Evolutionary conservation across 2,113 vertebrate species (phyloP).

Genomic region (Colius striatus): DNA sequence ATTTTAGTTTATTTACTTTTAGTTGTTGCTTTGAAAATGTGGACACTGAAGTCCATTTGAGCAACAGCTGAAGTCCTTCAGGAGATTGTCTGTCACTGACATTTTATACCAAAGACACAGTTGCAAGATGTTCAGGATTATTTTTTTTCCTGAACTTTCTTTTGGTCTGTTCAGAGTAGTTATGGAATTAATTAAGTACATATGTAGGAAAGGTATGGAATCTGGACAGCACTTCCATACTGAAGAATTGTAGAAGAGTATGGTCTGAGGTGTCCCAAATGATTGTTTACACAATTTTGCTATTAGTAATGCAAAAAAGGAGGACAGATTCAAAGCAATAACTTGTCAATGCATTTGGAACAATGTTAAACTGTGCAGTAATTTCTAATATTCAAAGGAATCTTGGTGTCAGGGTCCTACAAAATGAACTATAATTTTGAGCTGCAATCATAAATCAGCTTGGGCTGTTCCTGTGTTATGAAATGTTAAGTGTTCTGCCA

Average conservation of each 20-base stretch:
- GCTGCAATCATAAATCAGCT: background rate
- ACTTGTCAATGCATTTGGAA: background rate
- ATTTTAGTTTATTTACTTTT: background rate
- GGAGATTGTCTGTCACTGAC: background rate
- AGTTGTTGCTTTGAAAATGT: background rate
- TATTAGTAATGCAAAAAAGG: background rate
- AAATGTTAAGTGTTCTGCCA: background rate
- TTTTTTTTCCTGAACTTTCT: background rate
- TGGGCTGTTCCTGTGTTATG: background rate
- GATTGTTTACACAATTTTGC: background rate
- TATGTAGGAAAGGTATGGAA: background rate
- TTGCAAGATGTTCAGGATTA: background rate
- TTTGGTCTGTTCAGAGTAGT: background rate
- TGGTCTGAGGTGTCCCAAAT: background rate
- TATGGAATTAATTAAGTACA: background rate
- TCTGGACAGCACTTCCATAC: background rate
- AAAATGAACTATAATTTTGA: background rate
- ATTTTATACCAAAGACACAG: background rate
- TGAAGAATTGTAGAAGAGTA: background rate
- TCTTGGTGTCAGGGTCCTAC: rapidly evolving
- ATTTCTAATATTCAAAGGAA: background rate
- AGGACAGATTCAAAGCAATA: background rate
- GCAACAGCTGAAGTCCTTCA: background rate
- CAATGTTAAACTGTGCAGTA: background rate
- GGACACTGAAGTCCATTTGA: background rate